Conservation (phyloP, 2,113 vertebrate genomes). For the Misgurnus mizolepis region DNA sequence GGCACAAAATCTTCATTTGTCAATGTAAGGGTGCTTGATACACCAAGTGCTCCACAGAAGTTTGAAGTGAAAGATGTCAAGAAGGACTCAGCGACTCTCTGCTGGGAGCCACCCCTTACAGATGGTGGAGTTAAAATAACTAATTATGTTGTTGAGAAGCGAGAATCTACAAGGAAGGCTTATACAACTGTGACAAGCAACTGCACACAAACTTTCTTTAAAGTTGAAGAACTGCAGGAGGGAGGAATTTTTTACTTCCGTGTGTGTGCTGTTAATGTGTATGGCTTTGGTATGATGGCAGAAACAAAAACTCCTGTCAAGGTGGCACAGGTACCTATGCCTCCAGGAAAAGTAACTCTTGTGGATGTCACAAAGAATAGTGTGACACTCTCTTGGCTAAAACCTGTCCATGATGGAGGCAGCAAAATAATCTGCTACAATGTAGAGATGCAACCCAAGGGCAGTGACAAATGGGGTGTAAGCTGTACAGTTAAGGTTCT, state of each 20-base stretch:
- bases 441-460: constrained; percentile 94
- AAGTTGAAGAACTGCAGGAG: constrained; percentile 91
- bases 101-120: constrained; percentile 91
- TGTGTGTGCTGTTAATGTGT: constrained; percentile 91
- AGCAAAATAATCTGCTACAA: constrained; percentile 95
- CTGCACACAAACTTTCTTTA: constrained; percentile 88
- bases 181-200: constrained; percentile 93
- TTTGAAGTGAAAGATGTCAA: constrained; percentile 87
- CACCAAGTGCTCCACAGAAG: constrained; percentile 89
- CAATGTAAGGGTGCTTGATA: constrained; percentile 94
- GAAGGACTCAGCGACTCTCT: constrained; percentile 88
- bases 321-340: constrained; percentile 86
- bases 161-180: constrained; percentile 94
- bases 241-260: constrained; percentile 94
- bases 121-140: constrained; percentile 97
- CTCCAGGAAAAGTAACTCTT: constrained; percentile 87
- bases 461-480: constrained; percentile 90
- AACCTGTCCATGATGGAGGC: constrained; percentile 93
- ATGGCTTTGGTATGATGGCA: constrained; percentile 87
- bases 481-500: constrained; percentile 88
- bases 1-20: constrained; percentile 92
- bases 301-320: constrained; percentile 90
- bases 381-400: constrained; percentile 89
- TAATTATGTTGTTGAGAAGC: constrained; percentile 94
- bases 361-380: constrained; percentile 88